Evolutionary conservation across 2,888 invertebrate species (phyloP).

Genomic region (Trachelus iudaicus): DNA sequence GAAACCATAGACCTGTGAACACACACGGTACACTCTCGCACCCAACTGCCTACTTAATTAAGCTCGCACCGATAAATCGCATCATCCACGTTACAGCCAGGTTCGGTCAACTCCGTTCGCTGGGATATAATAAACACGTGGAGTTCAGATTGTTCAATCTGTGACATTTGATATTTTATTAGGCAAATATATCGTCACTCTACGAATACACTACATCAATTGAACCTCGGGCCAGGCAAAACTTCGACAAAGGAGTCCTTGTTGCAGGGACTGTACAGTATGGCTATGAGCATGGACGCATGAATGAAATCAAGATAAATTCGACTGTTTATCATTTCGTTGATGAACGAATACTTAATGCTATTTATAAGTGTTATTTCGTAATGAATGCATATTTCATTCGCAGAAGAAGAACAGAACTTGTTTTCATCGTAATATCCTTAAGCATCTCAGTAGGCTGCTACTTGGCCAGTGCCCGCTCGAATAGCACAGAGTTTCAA

Average conservation of each 20-base stretch:
- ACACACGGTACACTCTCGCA: neutral
- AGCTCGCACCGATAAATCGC: neutral
- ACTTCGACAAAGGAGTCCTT: neutral
- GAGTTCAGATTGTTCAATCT: neutral
- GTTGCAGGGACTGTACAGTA: neutral
- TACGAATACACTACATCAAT: too few species aligned
- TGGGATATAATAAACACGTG: neutral
- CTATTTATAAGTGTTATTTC: neutral
- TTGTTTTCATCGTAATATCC: neutral
- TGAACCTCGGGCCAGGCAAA: neutral
- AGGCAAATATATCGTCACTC: neutral
- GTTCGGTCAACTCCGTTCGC: neutral
- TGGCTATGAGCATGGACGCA: neutral
- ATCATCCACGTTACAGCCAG: neutral
- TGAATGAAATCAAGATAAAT: neutral
- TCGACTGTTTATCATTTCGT: neutral
- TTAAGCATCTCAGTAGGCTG: neutral
- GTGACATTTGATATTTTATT: neutral
- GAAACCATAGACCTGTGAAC: slow-evolving; percentile 22
- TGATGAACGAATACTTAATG: neutral
- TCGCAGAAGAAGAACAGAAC: neutral
- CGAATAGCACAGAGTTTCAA: neutral
- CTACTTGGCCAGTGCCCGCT: neutral
- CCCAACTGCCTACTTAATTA: neutral
- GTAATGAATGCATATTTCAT: neutral